phyloP scores from a whole-genome alignment of 1,140 invertebrate species.

The Cotesia typhae region DNA sequence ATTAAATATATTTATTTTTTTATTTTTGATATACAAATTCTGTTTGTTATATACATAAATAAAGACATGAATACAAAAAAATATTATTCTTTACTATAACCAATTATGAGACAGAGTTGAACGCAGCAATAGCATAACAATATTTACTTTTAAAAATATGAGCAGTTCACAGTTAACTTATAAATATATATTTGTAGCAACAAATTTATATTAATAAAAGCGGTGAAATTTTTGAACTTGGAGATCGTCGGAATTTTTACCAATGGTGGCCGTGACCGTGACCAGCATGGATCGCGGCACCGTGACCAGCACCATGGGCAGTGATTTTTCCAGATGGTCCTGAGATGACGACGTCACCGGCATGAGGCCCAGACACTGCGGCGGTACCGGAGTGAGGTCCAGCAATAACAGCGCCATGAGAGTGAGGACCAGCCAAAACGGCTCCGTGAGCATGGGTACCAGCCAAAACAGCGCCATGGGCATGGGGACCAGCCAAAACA shows the following conservation, averaged over 20 bases:
- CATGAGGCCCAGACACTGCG: conserved; percentile 58
- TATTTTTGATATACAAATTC: not conserved
- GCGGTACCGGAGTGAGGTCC: conserved; percentile 59
- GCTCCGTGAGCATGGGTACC: conserved; percentile 47
- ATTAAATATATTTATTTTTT: not conserved
- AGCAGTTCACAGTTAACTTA: too few relatives aligned
- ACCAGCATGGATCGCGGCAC: conserved; percentile 55
- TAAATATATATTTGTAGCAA: too few relatives aligned
- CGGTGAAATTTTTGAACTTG: not conserved
- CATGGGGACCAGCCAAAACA: conserved; percentile 33
- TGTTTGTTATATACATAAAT: too few relatives aligned
- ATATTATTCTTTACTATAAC: too few relatives aligned
- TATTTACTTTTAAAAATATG: too few relatives aligned
- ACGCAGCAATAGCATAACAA: too few relatives aligned
- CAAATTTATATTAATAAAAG: not conserved
- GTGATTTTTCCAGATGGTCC: conserved; percentile 63
- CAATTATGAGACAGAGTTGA: too few relatives aligned
- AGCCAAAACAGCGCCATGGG: conserved; percentile 43
- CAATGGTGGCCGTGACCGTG: conserved; percentile 52
- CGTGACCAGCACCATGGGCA: conserved; percentile 59
- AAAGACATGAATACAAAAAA: too few relatives aligned
- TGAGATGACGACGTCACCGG: conserved; percentile 60
- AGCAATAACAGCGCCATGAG: conserved; percentile 55
- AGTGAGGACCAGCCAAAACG: conserved; percentile 48
- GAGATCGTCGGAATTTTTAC: conserved; percentile 37